Evolutionary conservation across 1,140 invertebrate species (phyloP).

Genomic region (Aphidius gifuensis): DNA sequence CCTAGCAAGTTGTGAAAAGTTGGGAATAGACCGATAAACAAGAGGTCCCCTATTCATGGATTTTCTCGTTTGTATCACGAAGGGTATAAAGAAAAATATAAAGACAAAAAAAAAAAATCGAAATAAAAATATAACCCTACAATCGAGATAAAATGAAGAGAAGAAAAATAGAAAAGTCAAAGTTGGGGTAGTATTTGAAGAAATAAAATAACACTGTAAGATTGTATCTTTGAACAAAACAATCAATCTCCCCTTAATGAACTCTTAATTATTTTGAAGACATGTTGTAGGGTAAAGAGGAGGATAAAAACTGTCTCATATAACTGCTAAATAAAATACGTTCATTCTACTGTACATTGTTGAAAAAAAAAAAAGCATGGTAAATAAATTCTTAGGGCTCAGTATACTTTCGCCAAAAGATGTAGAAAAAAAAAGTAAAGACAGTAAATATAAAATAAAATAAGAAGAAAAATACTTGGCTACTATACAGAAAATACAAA

Average conservation of each 20-base stretch:
- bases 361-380: too few species aligned
- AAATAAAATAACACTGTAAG: conserved; percentile 11
- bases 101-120: not conserved
- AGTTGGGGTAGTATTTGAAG: conserved; percentile 5
- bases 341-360: conserved; percentile 25
- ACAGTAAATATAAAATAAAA: too few species aligned
- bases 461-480: too few species aligned
- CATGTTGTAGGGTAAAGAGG: conserved; percentile 33
- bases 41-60: conserved; percentile 39
- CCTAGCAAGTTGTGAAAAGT: conserved; percentile 20
- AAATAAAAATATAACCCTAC: not conserved
- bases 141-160: too few species aligned
- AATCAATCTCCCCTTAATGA: conserved; percentile 50
- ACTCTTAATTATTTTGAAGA: conserved; percentile 56
- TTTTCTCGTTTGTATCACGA: conserved; percentile 27
- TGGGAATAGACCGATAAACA: conserved; percentile 36
- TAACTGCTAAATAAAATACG: conserved; percentile 52
- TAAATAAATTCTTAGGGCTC: too few species aligned
- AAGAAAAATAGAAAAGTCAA: not conserved
- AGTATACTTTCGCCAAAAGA: too few species aligned
- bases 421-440: too few species aligned
- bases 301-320: conserved; percentile 47
- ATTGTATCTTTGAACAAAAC: conserved; percentile 37
- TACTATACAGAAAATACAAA: too few species aligned
- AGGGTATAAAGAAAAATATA: conserved; percentile 1